Evolutionary conservation across 2,888 invertebrate species (phyloP), one percentile per base, ranked within the genome.

Genomic region (Campoletis raptor): DNA sequence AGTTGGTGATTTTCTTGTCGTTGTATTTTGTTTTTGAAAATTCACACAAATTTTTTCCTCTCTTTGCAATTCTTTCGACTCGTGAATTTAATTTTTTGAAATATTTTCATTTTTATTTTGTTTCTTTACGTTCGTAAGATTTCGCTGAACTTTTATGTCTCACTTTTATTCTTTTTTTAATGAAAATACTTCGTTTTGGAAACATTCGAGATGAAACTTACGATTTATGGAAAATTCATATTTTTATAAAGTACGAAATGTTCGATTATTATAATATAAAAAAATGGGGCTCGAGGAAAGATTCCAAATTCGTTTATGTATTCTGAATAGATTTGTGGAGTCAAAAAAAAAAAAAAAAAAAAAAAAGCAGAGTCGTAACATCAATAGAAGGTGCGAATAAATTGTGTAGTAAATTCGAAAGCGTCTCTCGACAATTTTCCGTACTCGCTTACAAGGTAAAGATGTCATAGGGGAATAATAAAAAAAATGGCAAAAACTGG

Each of bases 361-460:
- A 1, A 2, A 1, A 1, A 1, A 30, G 2, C 30, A 30, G 15
- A 7, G 45, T 36, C 4, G 40, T 30, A 18, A 57, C 37, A 54
- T 72, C 66, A 66, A 72, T 66, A 76, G 2, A 18, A 42, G 52
- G 52, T 76, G 66, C 30, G 24, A 70, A 70, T 70, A 48, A 70
- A 74, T 42, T 67, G 48, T 61, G 12, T 64, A 70, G 82, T 85
- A 87, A 85, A 87, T 85, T 82, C 24, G 42, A 64, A 78, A 74
- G 73, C 73, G 84, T 78, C 40, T 81, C 80, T 30, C 69, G 67
- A 70, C 79, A 79, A 87, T 85, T 74, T 81, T 67, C 72, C 57
- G 45, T 82, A 77, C 69, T 70, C 8, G 30, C 0, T 61, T 15
- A 61, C n/a, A 36, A 73, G 42, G 10, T 21, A 54, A 48, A 24